Evolutionary conservation across 2,113 vertebrate species (phyloP).

Genomic region (Takifugu flavidus): DNA sequence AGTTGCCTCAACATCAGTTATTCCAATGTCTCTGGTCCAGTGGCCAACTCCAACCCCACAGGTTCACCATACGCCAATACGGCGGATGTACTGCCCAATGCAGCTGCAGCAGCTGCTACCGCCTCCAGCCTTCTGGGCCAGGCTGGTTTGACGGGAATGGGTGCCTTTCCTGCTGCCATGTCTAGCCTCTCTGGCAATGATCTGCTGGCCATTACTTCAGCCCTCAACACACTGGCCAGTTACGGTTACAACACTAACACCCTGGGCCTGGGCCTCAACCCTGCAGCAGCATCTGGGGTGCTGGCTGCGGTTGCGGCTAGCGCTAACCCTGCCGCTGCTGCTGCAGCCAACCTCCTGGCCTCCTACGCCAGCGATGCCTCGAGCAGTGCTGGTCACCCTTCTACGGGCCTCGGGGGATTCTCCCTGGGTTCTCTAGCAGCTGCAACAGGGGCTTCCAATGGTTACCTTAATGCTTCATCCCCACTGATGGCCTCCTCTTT

Average conservation of each 20-base stretch:
- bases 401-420: slow-evolving; percentile 80
- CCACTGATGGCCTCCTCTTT: slow-evolving; percentile 86
- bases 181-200: slow-evolving; percentile 90
- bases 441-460: slow-evolving; percentile 85
- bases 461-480: slow-evolving; percentile 86
- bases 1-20: slow-evolving; percentile 96
- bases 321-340: slow-evolving; percentile 86
- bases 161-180: slow-evolving; percentile 85
- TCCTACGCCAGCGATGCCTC: slow-evolving; percentile 87
- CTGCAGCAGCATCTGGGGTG: slow-evolving; percentile 86
- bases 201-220: slow-evolving; percentile 91
- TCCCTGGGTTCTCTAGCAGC: slow-evolving; percentile 85
- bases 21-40: slow-evolving; percentile 89
- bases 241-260: slow-evolving; percentile 95
- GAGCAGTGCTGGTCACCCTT: slow-evolving; percentile 75
- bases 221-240: slow-evolving; percentile 91
- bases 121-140: slow-evolving; percentile 87
- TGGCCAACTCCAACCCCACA: slow-evolving; percentile 94
- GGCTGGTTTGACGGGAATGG: slow-evolving; percentile 83
- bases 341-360: slow-evolving; percentile 87
- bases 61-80: slow-evolving; percentile 92
- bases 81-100: slow-evolving; percentile 83
- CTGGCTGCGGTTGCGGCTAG: slow-evolving; percentile 87
- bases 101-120: slow-evolving; percentile 80
- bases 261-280: slow-evolving; percentile 88